These are phyloP conservation scores for Malurus elegans DNA, from an alignment of 2,113 vertebrate species.

Conservation along the genomic window DNA sequence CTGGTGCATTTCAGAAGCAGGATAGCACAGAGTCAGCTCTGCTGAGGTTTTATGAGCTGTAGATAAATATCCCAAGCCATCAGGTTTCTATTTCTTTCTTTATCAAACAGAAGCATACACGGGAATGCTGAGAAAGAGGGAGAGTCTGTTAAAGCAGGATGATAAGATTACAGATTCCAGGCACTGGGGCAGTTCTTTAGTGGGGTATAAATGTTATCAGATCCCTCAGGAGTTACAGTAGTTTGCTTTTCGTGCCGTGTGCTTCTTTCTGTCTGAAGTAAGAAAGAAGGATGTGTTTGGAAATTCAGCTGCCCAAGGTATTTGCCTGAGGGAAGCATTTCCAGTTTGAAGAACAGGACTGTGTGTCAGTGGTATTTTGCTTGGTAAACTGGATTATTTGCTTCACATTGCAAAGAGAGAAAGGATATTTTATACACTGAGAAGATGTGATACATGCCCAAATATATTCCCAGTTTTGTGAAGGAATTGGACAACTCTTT, in stretches of 20 bases:
- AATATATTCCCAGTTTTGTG: neutral
- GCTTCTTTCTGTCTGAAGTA: constrained; percentile 19
- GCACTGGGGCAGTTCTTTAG: constrained; percentile 17
- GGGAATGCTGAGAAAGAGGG: constrained; percentile 39
- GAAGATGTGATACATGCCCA: neutral
- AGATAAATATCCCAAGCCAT: constrained; percentile 36
- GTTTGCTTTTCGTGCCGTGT: constrained; percentile 3
- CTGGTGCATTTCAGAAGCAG: constrained; percentile 36
- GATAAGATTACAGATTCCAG: constrained; percentile 43
- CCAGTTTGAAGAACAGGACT: constrained; percentile 7
- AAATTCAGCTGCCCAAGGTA: neutral
- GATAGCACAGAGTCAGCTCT: neutral
- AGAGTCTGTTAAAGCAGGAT: constrained; percentile 28
- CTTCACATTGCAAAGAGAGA: neutral
- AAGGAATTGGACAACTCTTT: neutral
- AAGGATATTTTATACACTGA: neutral
- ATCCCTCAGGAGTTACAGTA: constrained; percentile 17
- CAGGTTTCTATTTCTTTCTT: constrained; percentile 44
- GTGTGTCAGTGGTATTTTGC: neutral
- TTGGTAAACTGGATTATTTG: neutral
- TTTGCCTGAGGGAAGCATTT: constrained; percentile 17
- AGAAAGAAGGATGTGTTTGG: constrained; percentile 39
- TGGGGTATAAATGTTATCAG: constrained; percentile 52
- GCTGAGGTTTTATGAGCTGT: neutral
- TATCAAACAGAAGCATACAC: constrained; percentile 3